phyloP scores from a whole-genome alignment of 2,888 invertebrate species.

The Leptinotarsa peninsularis region DNA sequence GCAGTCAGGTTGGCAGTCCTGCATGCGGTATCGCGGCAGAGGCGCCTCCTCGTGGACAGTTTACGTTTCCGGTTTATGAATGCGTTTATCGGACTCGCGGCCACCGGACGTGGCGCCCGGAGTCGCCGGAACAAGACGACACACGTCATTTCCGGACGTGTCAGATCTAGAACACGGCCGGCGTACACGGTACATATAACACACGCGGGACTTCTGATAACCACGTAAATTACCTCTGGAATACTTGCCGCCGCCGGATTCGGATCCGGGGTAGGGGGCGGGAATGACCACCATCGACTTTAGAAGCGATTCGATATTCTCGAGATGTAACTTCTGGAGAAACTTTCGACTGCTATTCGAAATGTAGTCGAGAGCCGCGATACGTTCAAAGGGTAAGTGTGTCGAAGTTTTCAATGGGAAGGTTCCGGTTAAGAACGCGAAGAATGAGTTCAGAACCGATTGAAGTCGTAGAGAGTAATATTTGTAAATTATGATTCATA shows the following conservation, averaged over 20 bases:
- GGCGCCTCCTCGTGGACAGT: conserved; percentile 63
- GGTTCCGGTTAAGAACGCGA: background rate
- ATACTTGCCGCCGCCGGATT: conserved; percentile 9
- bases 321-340: conserved; percentile 1
- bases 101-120: conserved; percentile 65
- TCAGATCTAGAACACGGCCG: conserved; percentile 60
- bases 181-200: conserved; percentile 21
- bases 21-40: conserved; percentile 30
- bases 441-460: too few species aligned
- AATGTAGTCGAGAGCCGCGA: background rate
- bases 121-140: conserved; percentile 67
- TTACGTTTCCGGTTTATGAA: conserved; percentile 65
- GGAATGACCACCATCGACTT: conserved; percentile 8
- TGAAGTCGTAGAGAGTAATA: too few species aligned
- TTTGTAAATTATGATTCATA: too few species aligned
- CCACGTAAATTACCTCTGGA: conserved; percentile 35
- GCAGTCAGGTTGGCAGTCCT: conserved; percentile 9
- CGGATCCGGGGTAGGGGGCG: background rate
- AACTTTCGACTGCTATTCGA: background rate
- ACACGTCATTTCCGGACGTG: conserved; percentile 67
- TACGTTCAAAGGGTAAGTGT: background rate
- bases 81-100: conserved; percentile 65
- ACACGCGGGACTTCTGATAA: conserved; percentile 29
- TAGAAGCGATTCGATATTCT: conserved; percentile 1
- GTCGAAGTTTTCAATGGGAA: background rate